Conservation (phyloP, 2,888 invertebrate species). For the Macropis europaea region DNA sequence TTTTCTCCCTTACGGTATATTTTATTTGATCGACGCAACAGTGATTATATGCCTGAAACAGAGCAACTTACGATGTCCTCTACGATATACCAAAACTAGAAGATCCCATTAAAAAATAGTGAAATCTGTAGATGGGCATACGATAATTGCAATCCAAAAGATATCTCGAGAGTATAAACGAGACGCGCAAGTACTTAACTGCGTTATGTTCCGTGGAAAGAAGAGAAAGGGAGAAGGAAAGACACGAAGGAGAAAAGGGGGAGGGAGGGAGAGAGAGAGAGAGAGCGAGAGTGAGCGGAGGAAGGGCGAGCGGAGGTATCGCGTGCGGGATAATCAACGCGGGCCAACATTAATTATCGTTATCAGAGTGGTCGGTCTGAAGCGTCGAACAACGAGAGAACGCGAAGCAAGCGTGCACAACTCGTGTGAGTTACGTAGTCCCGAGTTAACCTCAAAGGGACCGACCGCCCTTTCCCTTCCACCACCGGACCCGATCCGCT, state of each 20-base stretch:
- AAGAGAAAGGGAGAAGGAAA: not conserved
- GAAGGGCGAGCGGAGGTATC: slow-evolving; percentile 53
- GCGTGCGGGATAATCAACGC: slow-evolving; percentile 73
- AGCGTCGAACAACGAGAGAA: slow-evolving; percentile 65
- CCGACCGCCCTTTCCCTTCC: slow-evolving; percentile 44
- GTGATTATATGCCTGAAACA: too few relatives aligned
- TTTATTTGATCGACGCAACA: too few relatives aligned
- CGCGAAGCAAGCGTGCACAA: slow-evolving; percentile 18
- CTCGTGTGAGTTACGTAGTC: slow-evolving; percentile 55
- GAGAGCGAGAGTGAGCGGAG: not conserved
- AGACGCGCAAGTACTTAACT: too few relatives aligned
- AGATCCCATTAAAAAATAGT: too few relatives aligned
- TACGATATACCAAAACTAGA: too few relatives aligned
- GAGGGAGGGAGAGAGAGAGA: not conserved
- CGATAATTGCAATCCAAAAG: too few relatives aligned
- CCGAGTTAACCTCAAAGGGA: slow-evolving; percentile 51
- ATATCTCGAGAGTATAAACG: too few relatives aligned
- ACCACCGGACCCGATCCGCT: slow-evolving; percentile 10
- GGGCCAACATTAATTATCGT: slow-evolving; percentile 74
- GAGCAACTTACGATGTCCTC: too few relatives aligned
- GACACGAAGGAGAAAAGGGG: not conserved
- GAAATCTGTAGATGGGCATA: too few relatives aligned
- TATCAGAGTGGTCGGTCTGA: slow-evolving; percentile 71
- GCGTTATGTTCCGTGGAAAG: too few relatives aligned
- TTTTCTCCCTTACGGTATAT: too few relatives aligned